Evolutionary conservation across 35 echinoderm and acorn worm genomes (phyloP), one percentile per base, ranked within the genome.

Genomic region (Lytechinus pictus): DNA sequence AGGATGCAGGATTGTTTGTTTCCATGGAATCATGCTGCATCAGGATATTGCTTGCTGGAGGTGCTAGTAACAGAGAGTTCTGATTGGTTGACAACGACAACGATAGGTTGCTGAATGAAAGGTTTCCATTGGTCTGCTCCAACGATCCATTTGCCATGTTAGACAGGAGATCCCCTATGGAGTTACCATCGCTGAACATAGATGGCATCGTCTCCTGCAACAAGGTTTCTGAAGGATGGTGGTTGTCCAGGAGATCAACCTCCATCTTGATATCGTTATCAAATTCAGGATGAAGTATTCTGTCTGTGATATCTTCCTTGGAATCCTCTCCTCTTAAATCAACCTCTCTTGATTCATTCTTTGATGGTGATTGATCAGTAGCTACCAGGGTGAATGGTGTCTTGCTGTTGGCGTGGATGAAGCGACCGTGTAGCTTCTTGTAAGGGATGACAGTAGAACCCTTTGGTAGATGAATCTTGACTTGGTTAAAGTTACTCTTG

Each of bases 341-440:
- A 27, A 54, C 88, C 28, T 52, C 88, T 52, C 88, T 27, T 13
- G 29, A 10, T 16, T 52, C 88, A 3, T 89, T 89, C 9, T 33
- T 53, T 4, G 10, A 52, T 9, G 28, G 28, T 51, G 87, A 10
- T 29, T 33, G 87, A 16, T 9, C 11, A 52, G 16, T 27, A 13
- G 97, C 60, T 16, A 95, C 96, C 24, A 97, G 58, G 4, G 95
- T 95, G 57, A 98, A 96, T 0, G 95, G 96, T 6, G 96, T 87
- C 52, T 95, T 92, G 56, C 92, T 92, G 91, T 95, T 95, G 54
- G 95, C 95, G 13, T 97, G 92, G 14, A 98, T 95, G 27, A 97
- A 98, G 52, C 79, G 90, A 1, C 97, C 96, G 24, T 89, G 95
- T 0, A 98, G 53, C 9, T 97, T 92, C 8, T 98, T 90, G 86